Evolutionary conservation across 1,140 invertebrate genomes (phyloP), one percentile per base, ranked within the genome.

Genomic region (Anoplophora glabripennis): DNA sequence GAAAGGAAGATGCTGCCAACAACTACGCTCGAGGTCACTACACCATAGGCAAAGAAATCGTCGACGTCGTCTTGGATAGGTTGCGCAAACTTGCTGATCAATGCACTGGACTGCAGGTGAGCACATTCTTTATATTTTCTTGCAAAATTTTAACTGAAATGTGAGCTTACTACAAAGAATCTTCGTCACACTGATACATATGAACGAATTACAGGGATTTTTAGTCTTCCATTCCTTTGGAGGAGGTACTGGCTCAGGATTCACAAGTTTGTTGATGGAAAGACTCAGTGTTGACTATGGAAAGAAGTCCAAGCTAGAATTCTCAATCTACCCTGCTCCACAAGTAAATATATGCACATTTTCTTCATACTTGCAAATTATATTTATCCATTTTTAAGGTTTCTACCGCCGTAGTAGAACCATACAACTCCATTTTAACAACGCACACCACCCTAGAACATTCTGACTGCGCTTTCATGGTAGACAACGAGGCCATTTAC

Each of bases 401-500:
- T n/a, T 86, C 87, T 1, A 89, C 88, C 3, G 89, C 90, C 34
- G 89, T 93, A 5, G 90, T 93, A 9, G 90, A 93, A 74, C 90
- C 90, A 0, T 93, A 93, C 79, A 93, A 90, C 70, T 89, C 84
- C 0, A 87, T 90, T 72, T 74, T 90, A 49, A 89, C 88, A 9
- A 90, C 88, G 7, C 89, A 91, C 72, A 90, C 88, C 0, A 90
- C 89, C 0, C 75, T 90, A 59, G 88, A 90, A 74, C 88, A 90
- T 75, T 89, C 86, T 0, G 88, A 89, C 77, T 90, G 88, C 72
- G 85, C 88, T n/a, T 91, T 91, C 72, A 90, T 90, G 88, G 89
- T 92, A 68, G 90, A 93, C 78, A 89, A 93, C 74, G 91, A 94
- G 75, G 91, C 90, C 63, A 93, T 94, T 68, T 94, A 93, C 72